phyloP scores from a whole-genome alignment of 2,113 vertebrate genomes.

The Asarcornis scutulata region DNA sequence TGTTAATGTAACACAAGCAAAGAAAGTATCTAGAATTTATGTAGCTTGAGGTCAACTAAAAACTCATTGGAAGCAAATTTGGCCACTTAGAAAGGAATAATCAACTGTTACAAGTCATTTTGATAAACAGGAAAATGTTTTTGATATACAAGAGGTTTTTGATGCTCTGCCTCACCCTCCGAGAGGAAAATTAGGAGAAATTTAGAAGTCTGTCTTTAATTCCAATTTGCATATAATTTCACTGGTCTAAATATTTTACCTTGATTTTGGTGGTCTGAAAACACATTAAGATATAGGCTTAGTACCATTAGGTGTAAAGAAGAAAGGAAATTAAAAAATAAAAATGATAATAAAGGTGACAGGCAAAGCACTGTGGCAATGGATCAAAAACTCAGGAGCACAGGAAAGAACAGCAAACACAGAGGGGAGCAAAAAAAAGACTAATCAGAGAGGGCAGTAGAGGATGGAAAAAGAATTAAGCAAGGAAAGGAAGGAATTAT shows the following conservation, averaged over 20 bases:
- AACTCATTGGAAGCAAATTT: background rate
- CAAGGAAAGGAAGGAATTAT: background rate
- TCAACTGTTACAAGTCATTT: background rate
- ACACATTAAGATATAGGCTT: background rate
- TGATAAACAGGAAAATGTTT: background rate
- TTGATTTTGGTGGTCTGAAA: background rate
- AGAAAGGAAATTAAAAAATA: slow-evolving; percentile 10
- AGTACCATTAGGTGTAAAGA: background rate
- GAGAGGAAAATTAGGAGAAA: background rate
- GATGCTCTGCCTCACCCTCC: background rate
- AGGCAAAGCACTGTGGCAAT: background rate
- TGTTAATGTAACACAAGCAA: background rate
- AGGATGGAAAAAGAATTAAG: slow-evolving; percentile 44
- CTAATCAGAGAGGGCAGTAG: slow-evolving; percentile 32
- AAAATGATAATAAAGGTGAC: background rate
- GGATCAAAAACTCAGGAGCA: background rate
- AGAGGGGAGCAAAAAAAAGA: background rate
- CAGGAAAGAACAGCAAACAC: slow-evolving; percentile 24
- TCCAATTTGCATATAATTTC: background rate
- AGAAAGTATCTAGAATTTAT: background rate
- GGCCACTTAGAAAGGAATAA: background rate
- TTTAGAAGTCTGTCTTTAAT: background rate
- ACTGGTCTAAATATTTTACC: background rate
- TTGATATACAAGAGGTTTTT: background rate
- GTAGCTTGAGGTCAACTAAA: background rate